Conservation (phyloP, 1,140 invertebrate species). For the Drosophila suzukii region DNA sequence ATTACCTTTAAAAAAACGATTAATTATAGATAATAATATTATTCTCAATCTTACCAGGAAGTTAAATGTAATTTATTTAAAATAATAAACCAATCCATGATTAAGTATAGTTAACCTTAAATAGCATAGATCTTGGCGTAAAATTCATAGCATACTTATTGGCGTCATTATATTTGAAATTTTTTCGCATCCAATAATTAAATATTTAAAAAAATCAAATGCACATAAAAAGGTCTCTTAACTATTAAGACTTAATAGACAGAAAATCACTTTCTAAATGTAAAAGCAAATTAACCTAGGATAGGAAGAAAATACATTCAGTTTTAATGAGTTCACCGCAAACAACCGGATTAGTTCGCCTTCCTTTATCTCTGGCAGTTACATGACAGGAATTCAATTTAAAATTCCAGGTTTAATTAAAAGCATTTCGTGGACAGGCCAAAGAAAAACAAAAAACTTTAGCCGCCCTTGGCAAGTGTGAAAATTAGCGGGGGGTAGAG, state of each 20-base stretch:
- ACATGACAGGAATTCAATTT: slow-evolving; percentile 32
- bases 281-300: no score
- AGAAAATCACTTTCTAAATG: no score
- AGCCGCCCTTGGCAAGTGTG: slow-evolving; percentile 21
- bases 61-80: no score
- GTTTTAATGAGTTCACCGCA: slow-evolving; percentile 9
- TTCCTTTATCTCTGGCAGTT: neutral
- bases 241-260: no score
- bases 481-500: slow-evolving; percentile 11
- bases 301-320: neutral
- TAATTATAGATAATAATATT: no score
- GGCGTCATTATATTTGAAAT: neutral
- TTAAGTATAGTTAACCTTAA: neutral
- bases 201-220: no score
- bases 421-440: slow-evolving; percentile 42
- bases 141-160: neutral
- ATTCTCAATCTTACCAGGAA: no score
- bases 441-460: slow-evolving; percentile 5
- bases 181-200: no score
- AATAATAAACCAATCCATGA: no score
- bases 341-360: neutral
- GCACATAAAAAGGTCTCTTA: no score
- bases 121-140: no score
- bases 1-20: no score
- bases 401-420: slow-evolving; percentile 65